Evolutionary conservation across 2,113 vertebrate species (phyloP).

Genomic region (Rutilus rutilus): DNA sequence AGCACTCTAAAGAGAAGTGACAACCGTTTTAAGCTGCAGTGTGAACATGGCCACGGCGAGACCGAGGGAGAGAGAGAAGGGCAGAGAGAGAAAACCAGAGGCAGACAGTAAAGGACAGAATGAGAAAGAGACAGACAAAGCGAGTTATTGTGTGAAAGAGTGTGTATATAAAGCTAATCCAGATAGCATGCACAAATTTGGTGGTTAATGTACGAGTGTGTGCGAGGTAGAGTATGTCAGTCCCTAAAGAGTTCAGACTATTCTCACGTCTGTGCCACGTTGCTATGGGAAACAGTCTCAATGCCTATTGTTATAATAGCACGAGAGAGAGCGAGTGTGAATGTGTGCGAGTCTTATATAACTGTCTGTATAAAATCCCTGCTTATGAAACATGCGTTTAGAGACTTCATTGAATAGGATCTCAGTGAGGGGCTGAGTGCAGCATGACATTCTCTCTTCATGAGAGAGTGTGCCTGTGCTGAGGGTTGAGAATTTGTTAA

Average conservation of each 20-base stretch:
- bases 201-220: constrained; percentile 14
- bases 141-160: constrained; percentile 3
- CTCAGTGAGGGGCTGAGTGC: constrained; percentile 29
- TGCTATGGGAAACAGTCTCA: constrained; percentile 45
- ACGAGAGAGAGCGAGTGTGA: not conserved
- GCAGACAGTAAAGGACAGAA: not conserved
- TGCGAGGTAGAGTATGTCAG: constrained; percentile 13
- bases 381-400: constrained; percentile 41
- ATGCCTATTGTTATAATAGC: constrained; percentile 43
- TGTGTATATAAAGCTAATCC: constrained; percentile 21
- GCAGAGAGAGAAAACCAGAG: not conserved
- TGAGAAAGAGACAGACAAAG: constrained; percentile 4
- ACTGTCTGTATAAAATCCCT: constrained; percentile 41
- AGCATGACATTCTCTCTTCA: constrained; percentile 30
- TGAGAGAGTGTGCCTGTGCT: constrained; percentile 6
- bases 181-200: constrained; percentile 8
- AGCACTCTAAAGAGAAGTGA: not conserved
- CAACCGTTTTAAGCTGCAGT: not conserved
- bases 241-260: constrained; percentile 31
- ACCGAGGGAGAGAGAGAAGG: not conserved
- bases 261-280: constrained; percentile 27
- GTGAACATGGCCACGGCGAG: not conserved
- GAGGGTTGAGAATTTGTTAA: constrained; percentile 4
- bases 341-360: constrained; percentile 25
- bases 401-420: constrained; percentile 42